Evolutionary conservation across 2,888 invertebrate genomes (phyloP).

Genomic region (Amiota mariae): DNA sequence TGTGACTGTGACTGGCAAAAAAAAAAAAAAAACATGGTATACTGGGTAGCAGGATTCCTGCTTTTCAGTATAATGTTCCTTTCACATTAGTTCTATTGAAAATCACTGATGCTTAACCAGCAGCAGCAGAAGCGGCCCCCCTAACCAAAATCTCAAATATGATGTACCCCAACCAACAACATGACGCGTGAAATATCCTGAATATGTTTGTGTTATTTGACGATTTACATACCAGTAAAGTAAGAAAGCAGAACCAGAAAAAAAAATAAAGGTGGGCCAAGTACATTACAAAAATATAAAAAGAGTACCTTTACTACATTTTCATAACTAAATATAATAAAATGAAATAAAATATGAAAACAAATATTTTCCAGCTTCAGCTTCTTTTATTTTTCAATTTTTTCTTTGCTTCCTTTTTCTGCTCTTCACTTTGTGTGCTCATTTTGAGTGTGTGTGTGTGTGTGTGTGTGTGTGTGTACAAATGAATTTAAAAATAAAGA

Average conservation of each 20-base stretch:
- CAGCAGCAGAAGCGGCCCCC: no score
- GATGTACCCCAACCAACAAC: no score
- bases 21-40: no score
- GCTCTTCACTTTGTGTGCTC: no score
- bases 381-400: no score
- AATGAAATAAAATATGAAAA: neutral
- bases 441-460: neutral
- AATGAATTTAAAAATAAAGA: neutral
- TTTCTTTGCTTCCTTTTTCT: no score
- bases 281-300: no score
- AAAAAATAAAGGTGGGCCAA: conserved; percentile 1
- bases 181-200: neutral
- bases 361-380: no score
- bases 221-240: conserved; percentile 52
- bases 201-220: neutral
- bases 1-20: neutral
- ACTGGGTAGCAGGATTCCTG: neutral
- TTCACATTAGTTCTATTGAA: conserved; percentile 67
- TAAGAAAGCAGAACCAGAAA: conserved; percentile 35
- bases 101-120: conserved; percentile 61
- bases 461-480: neutral
- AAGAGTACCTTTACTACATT: no score
- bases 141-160: neutral
- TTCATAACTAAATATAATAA: neutral
- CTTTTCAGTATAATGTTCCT: conserved; percentile 5